Evolutionary conservation across 2,797 vertebrate species (phyloP), one percentile per base, ranked within the genome.

Genomic region (Alosa sapidissima): DNA sequence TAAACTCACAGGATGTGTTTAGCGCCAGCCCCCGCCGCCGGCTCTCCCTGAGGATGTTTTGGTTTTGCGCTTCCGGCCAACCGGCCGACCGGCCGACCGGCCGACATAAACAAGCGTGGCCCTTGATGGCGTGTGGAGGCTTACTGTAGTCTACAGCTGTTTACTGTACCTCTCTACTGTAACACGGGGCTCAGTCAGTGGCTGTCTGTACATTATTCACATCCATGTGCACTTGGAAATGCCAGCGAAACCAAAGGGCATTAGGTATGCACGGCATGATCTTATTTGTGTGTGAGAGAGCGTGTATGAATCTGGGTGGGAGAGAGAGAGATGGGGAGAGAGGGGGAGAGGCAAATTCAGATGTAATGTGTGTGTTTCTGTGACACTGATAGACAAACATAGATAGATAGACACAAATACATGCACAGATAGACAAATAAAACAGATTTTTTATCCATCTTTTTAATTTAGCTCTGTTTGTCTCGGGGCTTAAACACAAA

Each of bases 191-290:
- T 16, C 4, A 84, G 21, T 60, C 58, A 60, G n/a, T 60, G n/a
- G 60, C 36, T 24, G 33, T 16, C 36, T 45, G 86, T 52, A 85
- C 78, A 84, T 49, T 84, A n/a, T 81, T 86, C 72, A 82, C 45
- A 62, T 51, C 62, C 54, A 4, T 60, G 54, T 82, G 68, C 55
- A 81, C 33, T 36, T 47, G 54, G 81, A 65, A 85, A 81, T 62
- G 49, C 24, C 78, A 81, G 82, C 68, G 21, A 85, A 81, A 85
- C 83, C 62, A 48, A 81, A 86, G 78, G 65, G 62, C 49, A 84
- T 87, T 83, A 84, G 48, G 72, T 48, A 83, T 82, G 72, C 52
- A 36, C 9, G 65, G 75, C 81, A 84, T 83, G 86, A 85, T 82
- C 68, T 82, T 62, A 83, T 85, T 62, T 52, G 52, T 60, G 16